Conservation (phyloP, 2,888 invertebrate species). For the Cheilosia variabilis region DNA sequence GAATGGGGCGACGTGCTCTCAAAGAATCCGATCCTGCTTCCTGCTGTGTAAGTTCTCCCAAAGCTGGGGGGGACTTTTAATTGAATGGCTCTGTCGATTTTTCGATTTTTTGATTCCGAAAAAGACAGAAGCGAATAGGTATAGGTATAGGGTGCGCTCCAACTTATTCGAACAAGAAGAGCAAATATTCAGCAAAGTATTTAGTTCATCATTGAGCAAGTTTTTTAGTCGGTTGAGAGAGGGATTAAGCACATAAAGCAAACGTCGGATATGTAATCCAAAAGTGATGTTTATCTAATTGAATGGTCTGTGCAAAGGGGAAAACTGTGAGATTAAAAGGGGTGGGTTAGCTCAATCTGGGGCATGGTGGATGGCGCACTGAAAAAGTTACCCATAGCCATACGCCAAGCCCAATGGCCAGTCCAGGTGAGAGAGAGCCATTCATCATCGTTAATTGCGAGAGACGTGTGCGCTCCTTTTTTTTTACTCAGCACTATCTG, state of each 20-base stretch:
- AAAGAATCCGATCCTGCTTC: constrained; percentile 15
- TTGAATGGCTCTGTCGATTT: constrained; percentile 64
- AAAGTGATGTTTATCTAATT: constrained; percentile 64
- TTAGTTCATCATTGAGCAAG: constrained; percentile 27
- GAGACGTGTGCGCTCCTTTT: constrained; percentile 34
- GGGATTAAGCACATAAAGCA: background rate
- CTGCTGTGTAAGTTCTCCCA: constrained; percentile 6
- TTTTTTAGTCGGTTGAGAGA: constrained; percentile 1
- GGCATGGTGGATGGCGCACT: background rate
- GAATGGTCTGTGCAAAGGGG: constrained; percentile 43
- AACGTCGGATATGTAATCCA: constrained; percentile 45
- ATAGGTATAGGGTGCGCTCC: background rate
- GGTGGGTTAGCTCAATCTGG: constrained; percentile 19
- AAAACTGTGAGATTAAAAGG: constrained; percentile 11
- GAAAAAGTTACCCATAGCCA: background rate
- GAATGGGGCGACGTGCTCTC: constrained; percentile 19
- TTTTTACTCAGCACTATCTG: constrained; percentile 5
- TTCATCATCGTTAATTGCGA: constrained; percentile 74
- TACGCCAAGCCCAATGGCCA: constrained; percentile 8
- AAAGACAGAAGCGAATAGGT: background rate
- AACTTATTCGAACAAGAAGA: constrained; percentile 11
- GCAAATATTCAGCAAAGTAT: constrained; percentile 17
- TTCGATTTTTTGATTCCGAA: constrained; percentile 49
- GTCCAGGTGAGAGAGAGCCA: constrained; percentile 53
- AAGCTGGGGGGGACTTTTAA: constrained; percentile 60